Conservation (phyloP, 1,140 invertebrate genomes). For the Sycophila sp. region DNA sequence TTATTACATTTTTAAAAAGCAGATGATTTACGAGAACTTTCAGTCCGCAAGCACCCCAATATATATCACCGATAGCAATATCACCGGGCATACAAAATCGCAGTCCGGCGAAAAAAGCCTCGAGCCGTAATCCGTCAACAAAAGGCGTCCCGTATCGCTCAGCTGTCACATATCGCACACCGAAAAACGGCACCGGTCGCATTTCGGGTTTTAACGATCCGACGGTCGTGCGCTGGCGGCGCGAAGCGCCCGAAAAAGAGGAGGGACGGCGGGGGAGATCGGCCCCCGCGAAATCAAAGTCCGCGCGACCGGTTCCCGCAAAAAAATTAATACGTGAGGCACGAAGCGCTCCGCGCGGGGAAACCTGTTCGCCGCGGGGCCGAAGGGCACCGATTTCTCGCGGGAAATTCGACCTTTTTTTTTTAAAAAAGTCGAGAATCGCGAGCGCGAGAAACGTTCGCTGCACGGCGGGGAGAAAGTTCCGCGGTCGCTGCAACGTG, state of each 20-base stretch:
- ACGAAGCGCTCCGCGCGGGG: background rate
- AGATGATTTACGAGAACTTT: too few species aligned
- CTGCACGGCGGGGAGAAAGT: too few species aligned
- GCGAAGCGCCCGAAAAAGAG: background rate
- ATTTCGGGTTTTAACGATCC: slow-evolving; percentile 31
- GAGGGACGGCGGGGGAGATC: too few species aligned
- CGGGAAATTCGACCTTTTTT: background rate
- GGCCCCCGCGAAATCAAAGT: slow-evolving; percentile 11
- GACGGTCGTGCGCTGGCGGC: background rate
- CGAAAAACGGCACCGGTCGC: slow-evolving; percentile 35
- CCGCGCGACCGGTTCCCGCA: slow-evolving; percentile 41
- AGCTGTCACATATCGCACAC: slow-evolving; percentile 24
- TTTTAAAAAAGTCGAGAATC: background rate
- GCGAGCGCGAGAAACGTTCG: slow-evolving; percentile 28
- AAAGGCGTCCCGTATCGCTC: background rate
- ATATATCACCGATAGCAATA: too few species aligned
- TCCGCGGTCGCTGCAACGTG: too few species aligned
- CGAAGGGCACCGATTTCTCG: too few species aligned
- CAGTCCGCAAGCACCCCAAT: too few species aligned
- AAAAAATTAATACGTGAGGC: slow-evolving; percentile 47
- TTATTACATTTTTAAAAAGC: too few species aligned
- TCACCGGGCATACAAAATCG: too few species aligned
- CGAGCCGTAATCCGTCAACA: too few species aligned
- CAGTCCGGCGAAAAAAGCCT: too few species aligned
- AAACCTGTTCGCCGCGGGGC: too few species aligned